Base-by-base conservation (phyloP, 1,140 invertebrate genomes). In the Drosophila tani region DNA sequence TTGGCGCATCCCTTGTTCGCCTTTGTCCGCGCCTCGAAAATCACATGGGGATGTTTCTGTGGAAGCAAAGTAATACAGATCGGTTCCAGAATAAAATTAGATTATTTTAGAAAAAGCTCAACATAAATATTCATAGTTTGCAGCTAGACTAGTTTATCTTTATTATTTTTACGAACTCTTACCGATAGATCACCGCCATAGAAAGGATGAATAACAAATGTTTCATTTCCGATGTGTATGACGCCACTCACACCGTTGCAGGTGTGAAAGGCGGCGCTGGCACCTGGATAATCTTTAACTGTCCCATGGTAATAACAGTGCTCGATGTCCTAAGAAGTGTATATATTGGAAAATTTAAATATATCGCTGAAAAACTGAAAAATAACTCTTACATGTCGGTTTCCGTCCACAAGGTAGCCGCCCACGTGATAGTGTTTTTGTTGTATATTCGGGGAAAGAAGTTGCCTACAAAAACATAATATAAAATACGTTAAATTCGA, bases 221-320 rank as follows among this genome's bases (percentile, higher is more conserved):
- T 99, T 93, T 99, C 98, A 94, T 99, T 99, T 88, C 97, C 97
- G 82, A 99, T 96, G 94, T 99, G 98, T 84, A 99, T 99, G 81
- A 99, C 97, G 17, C 98, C 98, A 81, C 97, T 98, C 65, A 99
- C 97, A 47, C 98, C 98, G 93, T 98, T 98, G 94, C 98, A 99
- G 14, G 98, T 99, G 93, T 98, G 97, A 93, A 99, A 98, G 75
- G 98, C 98, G 41, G 98, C 98, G 73, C 96, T 97, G n/a, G 98
- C 98, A 73, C 98, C 98, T 12, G 98, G 98, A 94, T 98, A 98
- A 94, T 98, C 98, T 93, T 98, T 98, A 21, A 99, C 97, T 5
- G 96, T 97, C 51, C 98, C 98, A 93, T 99, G 98, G 92, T 99
- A 99, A 94, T 98, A 99, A 93, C 98, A 99, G 93, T 98, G 97